These are phyloP conservation scores for Lepidurus packardi DNA, from an alignment of 1,140 invertebrate species.

Conservation along the genomic window DNA sequence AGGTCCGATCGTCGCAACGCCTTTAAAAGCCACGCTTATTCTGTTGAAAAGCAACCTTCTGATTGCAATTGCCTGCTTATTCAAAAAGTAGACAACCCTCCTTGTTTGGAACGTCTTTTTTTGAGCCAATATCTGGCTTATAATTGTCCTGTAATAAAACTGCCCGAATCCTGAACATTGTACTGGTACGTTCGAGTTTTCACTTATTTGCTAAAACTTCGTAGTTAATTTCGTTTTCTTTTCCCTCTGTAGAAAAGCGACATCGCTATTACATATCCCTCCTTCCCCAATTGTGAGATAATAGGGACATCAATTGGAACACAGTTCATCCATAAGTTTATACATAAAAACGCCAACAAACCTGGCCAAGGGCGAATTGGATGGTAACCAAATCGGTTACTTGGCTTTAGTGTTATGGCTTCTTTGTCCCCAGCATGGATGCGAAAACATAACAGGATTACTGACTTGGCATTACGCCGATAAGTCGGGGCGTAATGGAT, in stretches of 20 bases:
- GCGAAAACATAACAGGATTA: slow-evolving; percentile 7
- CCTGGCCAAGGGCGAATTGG: background rate
- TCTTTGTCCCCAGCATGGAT: slow-evolving; percentile 9
- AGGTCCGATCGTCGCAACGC: background rate
- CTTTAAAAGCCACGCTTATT: background rate
- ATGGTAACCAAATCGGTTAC: background rate
- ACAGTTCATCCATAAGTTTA: background rate
- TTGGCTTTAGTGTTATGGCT: slow-evolving; percentile 9
- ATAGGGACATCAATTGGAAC: background rate
- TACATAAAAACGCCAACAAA: background rate
- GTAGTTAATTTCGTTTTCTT: background rate
- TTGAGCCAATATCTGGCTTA: background rate
- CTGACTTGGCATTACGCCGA: background rate
- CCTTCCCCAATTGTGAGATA: background rate
- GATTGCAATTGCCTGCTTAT: slow-evolving; percentile 5
- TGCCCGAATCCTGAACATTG: background rate
- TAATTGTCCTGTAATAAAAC: background rate
- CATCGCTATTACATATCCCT: background rate
- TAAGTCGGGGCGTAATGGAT: background rate
- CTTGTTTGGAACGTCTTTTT: background rate
- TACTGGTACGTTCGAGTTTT: background rate
- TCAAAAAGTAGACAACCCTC: background rate
- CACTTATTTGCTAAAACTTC: background rate
- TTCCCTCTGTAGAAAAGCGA: background rate
- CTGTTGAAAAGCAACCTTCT: background rate